Percentiles rank a stretch among this genome's conserved stretches.
These are phyloP conservation scores for Piprites chloris DNA, from an alignment of 2,113 vertebrate genomes.

Conservation along the genomic window DNA sequence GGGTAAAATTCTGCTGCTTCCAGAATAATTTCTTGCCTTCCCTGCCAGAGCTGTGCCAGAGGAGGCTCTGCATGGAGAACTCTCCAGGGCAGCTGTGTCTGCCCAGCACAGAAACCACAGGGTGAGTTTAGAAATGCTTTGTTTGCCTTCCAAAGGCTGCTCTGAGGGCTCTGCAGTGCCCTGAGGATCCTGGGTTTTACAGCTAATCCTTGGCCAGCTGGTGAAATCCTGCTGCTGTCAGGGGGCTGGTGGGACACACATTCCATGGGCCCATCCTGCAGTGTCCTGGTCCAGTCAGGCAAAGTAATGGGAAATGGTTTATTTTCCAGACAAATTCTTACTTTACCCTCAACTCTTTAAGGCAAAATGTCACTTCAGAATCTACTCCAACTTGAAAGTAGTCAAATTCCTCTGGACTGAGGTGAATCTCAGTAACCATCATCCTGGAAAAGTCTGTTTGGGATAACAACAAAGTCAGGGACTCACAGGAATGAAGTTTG, in stretches of 20 bases:
- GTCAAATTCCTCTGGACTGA: constrained; percentile 89
- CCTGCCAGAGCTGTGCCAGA: not conserved
- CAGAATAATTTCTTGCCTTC: not conserved
- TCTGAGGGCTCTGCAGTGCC: not conserved
- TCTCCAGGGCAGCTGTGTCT: not conserved
- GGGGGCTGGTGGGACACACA: not conserved
- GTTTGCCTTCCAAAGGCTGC: not conserved
- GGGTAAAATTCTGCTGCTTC: not conserved
- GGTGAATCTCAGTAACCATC: constrained; percentile 83
- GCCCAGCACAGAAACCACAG: not conserved
- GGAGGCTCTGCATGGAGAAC: not conserved
- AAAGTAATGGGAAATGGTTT: not conserved
- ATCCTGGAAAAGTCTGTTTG: constrained; percentile 77
- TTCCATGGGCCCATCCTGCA: not conserved
- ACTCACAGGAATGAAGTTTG: not conserved
- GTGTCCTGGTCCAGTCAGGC: not conserved
- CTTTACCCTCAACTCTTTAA: constrained; percentile 93
- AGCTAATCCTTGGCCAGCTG: not conserved
- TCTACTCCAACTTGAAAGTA: constrained; percentile 85
- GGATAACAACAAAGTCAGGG: not conserved
- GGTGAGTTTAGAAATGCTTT: not conserved
- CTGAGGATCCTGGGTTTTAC: not conserved
- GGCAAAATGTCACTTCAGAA: constrained; percentile 91
- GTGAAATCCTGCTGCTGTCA: not conserved
- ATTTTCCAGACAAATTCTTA: not conserved